Base-by-base conservation (phyloP, 2,797 vertebrate species). In the Halcyon leucocephala region DNA sequence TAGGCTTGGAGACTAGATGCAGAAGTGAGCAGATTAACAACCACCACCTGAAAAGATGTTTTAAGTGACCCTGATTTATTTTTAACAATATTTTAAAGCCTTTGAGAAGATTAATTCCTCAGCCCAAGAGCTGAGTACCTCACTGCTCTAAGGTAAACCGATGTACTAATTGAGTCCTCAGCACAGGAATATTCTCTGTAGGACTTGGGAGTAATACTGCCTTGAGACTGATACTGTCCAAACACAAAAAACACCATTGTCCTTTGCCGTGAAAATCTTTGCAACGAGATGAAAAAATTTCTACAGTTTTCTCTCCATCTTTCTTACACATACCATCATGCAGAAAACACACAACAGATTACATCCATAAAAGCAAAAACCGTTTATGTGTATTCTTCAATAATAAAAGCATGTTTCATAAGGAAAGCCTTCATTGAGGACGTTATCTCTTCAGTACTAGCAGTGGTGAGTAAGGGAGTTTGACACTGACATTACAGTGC, bases 71-170 rank as follows among this genome's bases (percentile, higher is more conserved):
- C 41, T 31, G 41, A 55, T 94, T 89, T 94, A 86, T 96, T 94
- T 94, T 93, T 82, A 94, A 93, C 78, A 91, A 67, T 80, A 81
- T 96, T 91, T 94, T 91, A 88, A 92, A 93, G 57, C 72, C 72
- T 54, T 89, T 91, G 84, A 83, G 79, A 89, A 92, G 87, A 93
- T 94, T 81, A 91, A 84, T 94, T 89, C 79, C 61, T 87, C 79
- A 80, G 65, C 6, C 52, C 37, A 82, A 82, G 54, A 90, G 49
- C 66, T 60, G 52, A 79, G 41, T 46, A 67, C n/a, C 24, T 80
- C 3, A 1, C 49, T 86, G 72, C 37, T 84, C n/a, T 51, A 54
- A 91, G 69, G 46, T 86, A 91, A 91, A 86, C 72, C 2, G 1
- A 81, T 58, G n/a, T 37, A 58, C 46, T 80, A 62, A 72, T 15